These are phyloP conservation scores for Cryptotermes secundus DNA, from an alignment of 1,140 invertebrate species.

Conservation along the genomic window DNA sequence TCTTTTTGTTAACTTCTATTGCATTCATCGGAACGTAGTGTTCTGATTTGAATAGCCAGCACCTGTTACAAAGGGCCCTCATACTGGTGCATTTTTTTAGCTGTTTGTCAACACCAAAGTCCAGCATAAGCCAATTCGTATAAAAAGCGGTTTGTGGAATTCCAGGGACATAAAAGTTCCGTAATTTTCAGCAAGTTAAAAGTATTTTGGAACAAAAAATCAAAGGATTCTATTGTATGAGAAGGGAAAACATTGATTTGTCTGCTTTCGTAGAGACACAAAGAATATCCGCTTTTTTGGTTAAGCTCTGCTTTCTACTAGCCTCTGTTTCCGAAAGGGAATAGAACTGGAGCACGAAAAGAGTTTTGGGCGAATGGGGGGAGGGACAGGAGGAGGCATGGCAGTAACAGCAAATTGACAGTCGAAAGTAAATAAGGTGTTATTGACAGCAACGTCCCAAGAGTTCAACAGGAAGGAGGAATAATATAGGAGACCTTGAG, in stretches of 20 bases:
- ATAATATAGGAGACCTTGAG: background rate
- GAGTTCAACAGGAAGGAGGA: background rate
- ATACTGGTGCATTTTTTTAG: background rate
- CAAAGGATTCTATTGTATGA: background rate
- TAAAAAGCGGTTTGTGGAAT: background rate
- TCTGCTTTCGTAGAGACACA: background rate
- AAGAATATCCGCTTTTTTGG: background rate
- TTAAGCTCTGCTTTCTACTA: background rate
- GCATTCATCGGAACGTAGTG: background rate
- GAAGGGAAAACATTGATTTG: background rate
- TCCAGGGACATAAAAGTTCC: background rate
- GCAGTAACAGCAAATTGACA: background rate
- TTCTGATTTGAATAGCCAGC: background rate
- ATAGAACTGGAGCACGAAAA: background rate
- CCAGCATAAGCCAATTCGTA: no score
- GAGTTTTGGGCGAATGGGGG: background rate
- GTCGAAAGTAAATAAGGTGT: background rate
- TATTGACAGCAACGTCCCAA: background rate
- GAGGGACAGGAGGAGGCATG: background rate
- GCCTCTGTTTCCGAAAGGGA: background rate
- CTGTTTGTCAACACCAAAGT: no score
- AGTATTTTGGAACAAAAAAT: background rate
- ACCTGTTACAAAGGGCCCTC: background rate
- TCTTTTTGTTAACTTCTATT: background rate
- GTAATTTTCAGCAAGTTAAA: background rate